Base-by-base conservation (phyloP, 2,113 vertebrate species). In the Podilymbus podiceps region DNA sequence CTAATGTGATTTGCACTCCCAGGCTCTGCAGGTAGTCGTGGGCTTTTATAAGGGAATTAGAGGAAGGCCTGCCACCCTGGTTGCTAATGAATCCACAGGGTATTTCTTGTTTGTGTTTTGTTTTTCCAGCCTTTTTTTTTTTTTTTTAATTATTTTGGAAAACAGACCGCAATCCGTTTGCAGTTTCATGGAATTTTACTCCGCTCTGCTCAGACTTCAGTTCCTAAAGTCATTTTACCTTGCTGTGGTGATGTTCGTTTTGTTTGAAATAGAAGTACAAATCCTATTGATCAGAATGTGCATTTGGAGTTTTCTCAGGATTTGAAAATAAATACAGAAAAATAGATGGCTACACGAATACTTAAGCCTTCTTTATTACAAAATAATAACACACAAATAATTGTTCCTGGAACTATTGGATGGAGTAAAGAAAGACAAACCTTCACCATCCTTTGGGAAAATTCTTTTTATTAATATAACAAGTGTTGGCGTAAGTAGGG, bases 1-100 rank as follows among this genome's bases (percentile, higher is more conserved):
- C 98, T 98, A 98, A 98, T 97, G 97, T 97, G 98, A 98, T 99
- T 99, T 99, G 98, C 98, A 97, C 98, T 99, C 98, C 98, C 98
- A 97, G 98, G 98, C 99, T 97, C 99, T 98, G 99, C 98, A 98
- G 99, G 99, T 98, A 98, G 98, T 98, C 98, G 58, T 40, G 93
- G 94, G 97, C 97, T 98, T 99, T 98, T 98, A 98, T 98, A 98
- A 98, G 98, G 97, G 98, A 98, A 98, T 99, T 98, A 98, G 98
- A 98, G 96, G 88, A 68, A 90, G 80, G 95, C 97, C 97, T 97
- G 97, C 98, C 98, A 98, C 98, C 97, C 97, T 97, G 83, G 96
- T 97, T 98, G 98, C 98, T 99, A 98, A 98, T 98, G 98, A 98
- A 97, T 95, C 98, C 96, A 79, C 44, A 47, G 93, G 79, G 78